These are phyloP conservation scores for Drosophila tsacasi DNA, from an alignment of 1,140 invertebrate species.

Conservation along the genomic window DNA sequence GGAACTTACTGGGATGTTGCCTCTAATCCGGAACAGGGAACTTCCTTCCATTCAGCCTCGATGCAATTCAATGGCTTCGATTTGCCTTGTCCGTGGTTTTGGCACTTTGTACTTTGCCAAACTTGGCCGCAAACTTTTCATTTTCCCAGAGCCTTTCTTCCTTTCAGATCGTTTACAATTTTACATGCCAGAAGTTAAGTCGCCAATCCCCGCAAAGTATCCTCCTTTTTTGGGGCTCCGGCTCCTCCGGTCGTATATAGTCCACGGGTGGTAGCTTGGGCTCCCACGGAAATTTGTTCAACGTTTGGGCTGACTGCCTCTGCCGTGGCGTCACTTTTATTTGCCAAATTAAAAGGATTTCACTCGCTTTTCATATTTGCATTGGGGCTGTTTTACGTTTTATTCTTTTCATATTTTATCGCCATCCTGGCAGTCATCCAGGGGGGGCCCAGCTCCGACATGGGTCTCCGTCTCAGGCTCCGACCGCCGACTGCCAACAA, in stretches of 20 bases:
- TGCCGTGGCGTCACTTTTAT: conserved; percentile 66
- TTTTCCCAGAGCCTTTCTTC: conserved; percentile 7
- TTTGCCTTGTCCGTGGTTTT: conserved; percentile 37
- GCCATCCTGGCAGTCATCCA: conserved; percentile 43
- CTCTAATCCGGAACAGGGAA: not conserved
- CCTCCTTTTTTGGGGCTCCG: conserved; percentile 12
- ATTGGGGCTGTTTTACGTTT: conserved; percentile 46
- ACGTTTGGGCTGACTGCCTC: not conserved
- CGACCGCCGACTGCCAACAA: conserved; percentile 32
- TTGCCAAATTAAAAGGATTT: conserved; percentile 82
- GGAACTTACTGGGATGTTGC: not conserved
- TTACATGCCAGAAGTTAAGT: conserved; percentile 60
- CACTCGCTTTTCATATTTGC: conserved; percentile 78
- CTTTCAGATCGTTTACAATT: conserved; percentile 31
- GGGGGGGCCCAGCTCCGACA: conserved; percentile 6
- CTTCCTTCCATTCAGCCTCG: conserved; percentile 12
- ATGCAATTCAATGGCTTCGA: conserved; percentile 37
- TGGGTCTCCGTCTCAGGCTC: not conserved
- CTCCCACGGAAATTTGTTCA: conserved; percentile 34
- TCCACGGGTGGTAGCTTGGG: conserved; percentile 1
- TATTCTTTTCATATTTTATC: conserved; percentile 67
- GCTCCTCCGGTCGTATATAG: conserved; percentile 14
- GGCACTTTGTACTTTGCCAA: conserved; percentile 40
- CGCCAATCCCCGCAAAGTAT: conserved; percentile 24
- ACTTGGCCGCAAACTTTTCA: conserved; percentile 41